Conservation (phyloP, 2,113 vertebrate species). For the Clarias magur region DNA sequence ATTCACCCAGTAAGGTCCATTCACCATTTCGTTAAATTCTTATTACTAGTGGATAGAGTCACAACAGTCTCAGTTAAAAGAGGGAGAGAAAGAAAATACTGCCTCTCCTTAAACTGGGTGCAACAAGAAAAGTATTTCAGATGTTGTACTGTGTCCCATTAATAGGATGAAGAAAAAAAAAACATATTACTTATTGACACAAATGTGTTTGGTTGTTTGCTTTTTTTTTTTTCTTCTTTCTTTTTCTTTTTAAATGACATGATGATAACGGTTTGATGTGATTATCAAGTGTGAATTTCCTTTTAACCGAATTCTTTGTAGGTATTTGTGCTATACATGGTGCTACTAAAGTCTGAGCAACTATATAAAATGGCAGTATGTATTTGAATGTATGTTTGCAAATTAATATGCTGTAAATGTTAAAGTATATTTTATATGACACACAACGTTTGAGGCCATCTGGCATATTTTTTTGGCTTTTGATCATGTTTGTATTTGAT, state of each 20-base stretch:
- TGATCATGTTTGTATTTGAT: background rate
- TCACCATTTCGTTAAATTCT: background rate
- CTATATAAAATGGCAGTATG: slow-evolving; percentile 63
- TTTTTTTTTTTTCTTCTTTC: background rate
- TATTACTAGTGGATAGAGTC: background rate
- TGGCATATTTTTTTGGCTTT: slow-evolving; percentile 17
- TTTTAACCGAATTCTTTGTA: slow-evolving; percentile 50
- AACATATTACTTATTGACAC: slow-evolving; percentile 7
- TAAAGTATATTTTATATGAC: slow-evolving; percentile 62
- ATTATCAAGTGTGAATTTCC: slow-evolving; percentile 33
- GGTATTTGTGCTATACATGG: slow-evolving; percentile 61
- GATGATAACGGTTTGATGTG: slow-evolving; percentile 24
- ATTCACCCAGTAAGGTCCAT: background rate
- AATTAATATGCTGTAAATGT: slow-evolving; percentile 65
- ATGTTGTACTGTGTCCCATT: background rate
- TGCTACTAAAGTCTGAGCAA: slow-evolving; percentile 68
- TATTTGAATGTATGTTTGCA: slow-evolving; percentile 72
- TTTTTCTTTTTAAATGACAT: background rate
- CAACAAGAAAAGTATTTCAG: background rate
- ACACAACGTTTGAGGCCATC: slow-evolving; percentile 22
- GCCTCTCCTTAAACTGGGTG: background rate
- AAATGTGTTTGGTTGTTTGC: background rate
- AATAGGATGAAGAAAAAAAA: background rate
- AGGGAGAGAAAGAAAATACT: background rate
- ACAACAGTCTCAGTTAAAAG: background rate